Base-by-base conservation (phyloP, 1,140 invertebrate species). In the Akabosia matsudoensis region DNA sequence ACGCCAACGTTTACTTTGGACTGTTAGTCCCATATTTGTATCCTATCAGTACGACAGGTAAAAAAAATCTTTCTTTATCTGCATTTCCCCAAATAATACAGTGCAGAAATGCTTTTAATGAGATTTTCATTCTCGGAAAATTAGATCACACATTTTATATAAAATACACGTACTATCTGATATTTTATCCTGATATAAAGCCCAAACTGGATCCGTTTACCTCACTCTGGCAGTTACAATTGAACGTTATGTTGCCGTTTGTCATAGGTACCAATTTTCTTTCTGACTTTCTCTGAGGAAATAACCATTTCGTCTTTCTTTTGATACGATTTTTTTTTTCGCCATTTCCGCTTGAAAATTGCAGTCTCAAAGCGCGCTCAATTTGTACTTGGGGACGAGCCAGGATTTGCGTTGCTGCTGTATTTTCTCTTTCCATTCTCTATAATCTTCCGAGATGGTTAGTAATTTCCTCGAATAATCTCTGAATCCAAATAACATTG, bases 231-330 rank as follows among this genome's bases (percentile, higher is more conserved):
- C 94, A 0, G 97, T 98, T 45, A 98, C 97, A 0, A 88, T 97
- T 80, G 97, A 99, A 85, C 88, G 97, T 64, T 98, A 96, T 86
- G 92, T 98, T 52, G 97, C 96, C 0, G 97, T 99, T 0, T 98
- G 96, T 83, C 94, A 97, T 85, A 70, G 67, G 28, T 70, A n/a
- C n/a, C n/a, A n/a, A n/a, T n/a, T n/a, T n/a, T n/a, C n/a, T n/a
- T n/a, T n/a, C n/a, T n/a, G n/a, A n/a, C n/a, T n/a, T n/a, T n/a
- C n/a, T n/a, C n/a, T n/a, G n/a, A 33, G 22, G 96, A 96, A 10
- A 10, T n/a, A n/a, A n/a, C n/a, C 18, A 45, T 45, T 45, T 45
- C 37, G 18, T 10, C 7, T n/a, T n/a, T n/a, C n/a, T n/a, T n/a
- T n/a, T n/a, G n/a, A n/a, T n/a, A n/a, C n/a, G n/a, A 33, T 75